Base-by-base conservation (phyloP, 2,797 vertebrate species). In the Sebastes nivosus region DNA sequence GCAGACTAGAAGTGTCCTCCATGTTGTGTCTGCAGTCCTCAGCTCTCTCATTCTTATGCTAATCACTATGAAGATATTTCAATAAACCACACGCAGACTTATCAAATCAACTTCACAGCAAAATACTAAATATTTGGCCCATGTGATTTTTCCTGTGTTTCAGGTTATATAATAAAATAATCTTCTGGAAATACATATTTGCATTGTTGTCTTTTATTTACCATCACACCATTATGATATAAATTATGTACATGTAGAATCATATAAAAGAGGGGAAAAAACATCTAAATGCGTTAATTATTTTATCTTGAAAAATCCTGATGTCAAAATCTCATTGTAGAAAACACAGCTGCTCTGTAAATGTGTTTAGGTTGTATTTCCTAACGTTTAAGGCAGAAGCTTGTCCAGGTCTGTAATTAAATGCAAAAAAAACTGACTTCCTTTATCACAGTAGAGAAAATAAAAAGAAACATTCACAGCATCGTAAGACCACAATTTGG, bases 301-400 rank as follows among this genome's bases (percentile, higher is more conserved):
- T 75, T 84, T 86, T 30, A 82, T 88, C 63, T 73, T 89, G 75
- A 75, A 86, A 90, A 88, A 85, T 86, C 73, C 66, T 76, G 65
- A 60, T 78, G 79, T 87, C 68, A 79, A 90, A 91, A 66, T 58
- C 75, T 69, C 75, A 67, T 78, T 38, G 78, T 87, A 84, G 50
- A 86, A 82, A 89, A 91, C 36, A 68, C 77, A 82, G 77, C 73
- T 79, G 87, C 58, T 77, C 78, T 60, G 88, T 82, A 76, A 72
- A 42, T 79, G 85, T 84, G 79, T 78, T 79, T 3, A n/a, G 6
- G 6, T 80, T 79, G 20, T 67, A 65, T 78, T 72, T 72, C 68
- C 63, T 27, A 46, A 88, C 14, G 78, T 89, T 87, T 92, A 94
- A 94, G 92, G 93, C 92, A 93, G 92, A 83, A 67, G 88, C 86